A percentile compares a stretch with the other conserved stretches of the same genome.
phyloP scores from a whole-genome alignment of 2,888 invertebrate species.

The Adelognathus sp. region DNA sequence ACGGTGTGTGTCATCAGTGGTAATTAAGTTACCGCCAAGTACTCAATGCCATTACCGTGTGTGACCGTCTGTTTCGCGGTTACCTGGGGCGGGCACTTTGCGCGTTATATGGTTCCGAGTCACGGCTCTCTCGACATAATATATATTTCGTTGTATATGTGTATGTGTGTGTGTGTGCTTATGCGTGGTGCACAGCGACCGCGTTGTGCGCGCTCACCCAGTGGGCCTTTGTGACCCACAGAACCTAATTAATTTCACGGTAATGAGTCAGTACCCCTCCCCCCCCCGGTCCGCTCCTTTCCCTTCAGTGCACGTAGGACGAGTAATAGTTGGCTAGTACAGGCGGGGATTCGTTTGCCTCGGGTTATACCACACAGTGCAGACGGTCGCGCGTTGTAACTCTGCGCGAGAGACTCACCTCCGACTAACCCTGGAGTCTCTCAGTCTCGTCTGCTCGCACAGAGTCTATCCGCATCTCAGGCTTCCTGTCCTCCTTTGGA shows the following conservation, averaged over 20 bases:
- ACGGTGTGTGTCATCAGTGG: slow-evolving; percentile 23
- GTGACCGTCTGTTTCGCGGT: slow-evolving; percentile 54
- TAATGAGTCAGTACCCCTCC: slow-evolving; percentile 70
- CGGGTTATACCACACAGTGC: slow-evolving; percentile 33
- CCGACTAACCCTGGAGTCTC: slow-evolving; percentile 35
- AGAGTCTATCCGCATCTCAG: neutral
- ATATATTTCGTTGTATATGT: slow-evolving; percentile 18
- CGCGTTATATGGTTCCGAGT: slow-evolving; percentile 63
- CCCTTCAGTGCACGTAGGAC: slow-evolving; percentile 57
- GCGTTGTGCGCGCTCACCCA: slow-evolving; percentile 55
- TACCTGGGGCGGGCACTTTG: slow-evolving; percentile 66
- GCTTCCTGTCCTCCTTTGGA: slow-evolving; percentile 12
- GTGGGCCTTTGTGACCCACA: slow-evolving; percentile 75
- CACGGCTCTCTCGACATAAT: slow-evolving; percentile 48
- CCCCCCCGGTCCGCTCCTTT: slow-evolving; percentile 45
- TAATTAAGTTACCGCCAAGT: slow-evolving; percentile 57
- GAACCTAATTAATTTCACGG: slow-evolving; percentile 76
- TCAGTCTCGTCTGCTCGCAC: slow-evolving; percentile 3
- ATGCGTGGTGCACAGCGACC: slow-evolving; percentile 32
- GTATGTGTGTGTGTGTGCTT: neutral
- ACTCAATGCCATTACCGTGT: slow-evolving; percentile 58
- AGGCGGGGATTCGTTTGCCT: slow-evolving; percentile 56
- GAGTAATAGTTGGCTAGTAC: slow-evolving; percentile 37
- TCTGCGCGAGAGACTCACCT: slow-evolving; percentile 37
- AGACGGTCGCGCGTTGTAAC: slow-evolving; percentile 36